These are phyloP conservation scores for Leucophenga maculata DNA, from an alignment of 2,888 invertebrate species.

Conservation along the genomic window DNA sequence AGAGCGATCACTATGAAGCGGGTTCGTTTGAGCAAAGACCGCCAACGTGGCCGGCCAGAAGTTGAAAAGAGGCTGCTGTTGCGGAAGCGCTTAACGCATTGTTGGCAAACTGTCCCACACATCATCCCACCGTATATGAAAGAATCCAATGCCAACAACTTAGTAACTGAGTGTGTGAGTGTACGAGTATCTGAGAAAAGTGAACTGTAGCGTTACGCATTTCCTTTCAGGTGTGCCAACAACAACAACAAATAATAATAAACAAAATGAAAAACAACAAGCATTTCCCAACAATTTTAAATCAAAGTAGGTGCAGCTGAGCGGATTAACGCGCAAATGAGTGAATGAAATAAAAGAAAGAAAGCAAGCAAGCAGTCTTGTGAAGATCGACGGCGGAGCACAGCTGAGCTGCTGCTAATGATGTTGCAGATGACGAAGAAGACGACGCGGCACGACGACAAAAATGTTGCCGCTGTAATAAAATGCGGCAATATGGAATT, in stretches of 20 bases:
- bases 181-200: too few species aligned
- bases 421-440: too few species aligned
- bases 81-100: constrained; percentile 2
- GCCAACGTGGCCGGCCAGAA: constrained; percentile 17
- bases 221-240: constrained; percentile 38
- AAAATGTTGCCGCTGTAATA: constrained; percentile 11
- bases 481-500: constrained; percentile 22
- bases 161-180: too few species aligned
- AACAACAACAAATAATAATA: background rate
- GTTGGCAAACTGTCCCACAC: constrained; percentile 10
- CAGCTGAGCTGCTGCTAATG: too few species aligned
- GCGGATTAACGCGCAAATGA: constrained; percentile 34
- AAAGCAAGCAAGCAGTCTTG: background rate
- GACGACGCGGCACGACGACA: background rate
- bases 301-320: constrained; percentile 54
- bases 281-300: background rate
- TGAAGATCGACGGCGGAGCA: background rate
- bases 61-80: background rate
- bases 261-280: background rate
- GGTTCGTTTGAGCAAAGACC: constrained; percentile 1
- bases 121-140: background rate
- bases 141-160: background rate
- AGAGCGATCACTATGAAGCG: background rate
- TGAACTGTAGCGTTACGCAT: constrained; percentile 27
- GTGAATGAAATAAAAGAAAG: background rate